Evolutionary conservation across 1,140 invertebrate genomes (phyloP).

Genomic region (Mercenaria mercenaria): DNA sequence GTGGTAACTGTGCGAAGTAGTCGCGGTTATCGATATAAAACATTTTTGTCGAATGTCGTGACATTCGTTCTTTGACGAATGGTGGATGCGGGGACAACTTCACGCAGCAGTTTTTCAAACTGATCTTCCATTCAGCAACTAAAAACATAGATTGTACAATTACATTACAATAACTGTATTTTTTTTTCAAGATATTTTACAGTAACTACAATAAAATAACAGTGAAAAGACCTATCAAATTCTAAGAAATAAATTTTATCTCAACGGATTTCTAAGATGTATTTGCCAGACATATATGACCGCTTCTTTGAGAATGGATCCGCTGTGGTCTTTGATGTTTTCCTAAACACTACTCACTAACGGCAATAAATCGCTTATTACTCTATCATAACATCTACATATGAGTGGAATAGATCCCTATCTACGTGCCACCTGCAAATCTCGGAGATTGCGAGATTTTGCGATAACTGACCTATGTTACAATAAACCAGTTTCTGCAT

Average conservation of each 20-base stretch:
- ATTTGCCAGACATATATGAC: not conserved
- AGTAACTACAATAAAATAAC: no score
- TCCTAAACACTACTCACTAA: not conserved
- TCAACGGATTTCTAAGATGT: not conserved
- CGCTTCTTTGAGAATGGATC: not conserved
- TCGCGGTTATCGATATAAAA: no score
- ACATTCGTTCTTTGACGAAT: no score
- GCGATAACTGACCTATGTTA: conserved; percentile 35
- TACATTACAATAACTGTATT: no score
- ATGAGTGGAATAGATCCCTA: conserved; percentile 10
- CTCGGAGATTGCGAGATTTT: conserved; percentile 38
- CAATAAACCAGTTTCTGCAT: not conserved
- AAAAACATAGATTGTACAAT: no score
- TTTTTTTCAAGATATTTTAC: no score
- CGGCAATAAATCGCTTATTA: conserved; percentile 54
- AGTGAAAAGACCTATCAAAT: not conserved
- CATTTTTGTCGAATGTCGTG: no score
- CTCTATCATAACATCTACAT: conserved; percentile 42
- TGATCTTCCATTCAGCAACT: no score
- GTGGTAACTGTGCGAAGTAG: no score
- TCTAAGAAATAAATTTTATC: not conserved
- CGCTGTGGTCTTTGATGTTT: conserved; percentile 1
- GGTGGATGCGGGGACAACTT: no score
- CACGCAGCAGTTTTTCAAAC: no score
- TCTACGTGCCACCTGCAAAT: conserved; percentile 29